phyloP scores from a whole-genome alignment of 2,888 invertebrate genomes.

The Orchesella flavescens region DNA sequence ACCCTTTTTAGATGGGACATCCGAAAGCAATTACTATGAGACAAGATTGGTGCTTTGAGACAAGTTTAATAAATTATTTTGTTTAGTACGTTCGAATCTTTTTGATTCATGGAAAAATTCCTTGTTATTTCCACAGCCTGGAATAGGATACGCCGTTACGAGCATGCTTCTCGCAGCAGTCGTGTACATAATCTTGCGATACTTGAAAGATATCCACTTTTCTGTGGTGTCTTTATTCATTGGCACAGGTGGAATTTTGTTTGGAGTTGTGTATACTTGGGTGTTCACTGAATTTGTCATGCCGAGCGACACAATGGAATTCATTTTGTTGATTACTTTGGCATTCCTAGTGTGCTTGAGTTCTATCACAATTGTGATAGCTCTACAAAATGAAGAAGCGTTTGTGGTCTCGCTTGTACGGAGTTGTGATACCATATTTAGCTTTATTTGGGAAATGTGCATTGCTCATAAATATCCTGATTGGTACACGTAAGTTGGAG shows the following conservation, averaged over 20 bases:
- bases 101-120: too few relatives aligned
- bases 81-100: too few relatives aligned
- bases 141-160: slow-evolving; percentile 1
- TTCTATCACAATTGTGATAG: slow-evolving; percentile 61
- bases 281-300: neutral
- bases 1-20: slow-evolving; percentile 30
- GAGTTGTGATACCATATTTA: slow-evolving; percentile 65
- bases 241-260: slow-evolving; percentile 25
- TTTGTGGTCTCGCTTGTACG: slow-evolving; percentile 66
- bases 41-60: too few relatives aligned
- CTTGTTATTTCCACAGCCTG: slow-evolving; percentile 25
- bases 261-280: slow-evolving; percentile 30
- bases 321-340: slow-evolving; percentile 11
- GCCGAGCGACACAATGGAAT: neutral
- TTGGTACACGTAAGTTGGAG: slow-evolving; percentile 49
- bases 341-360: slow-evolving; percentile 30
- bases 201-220: slow-evolving; percentile 52
- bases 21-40: neutral
- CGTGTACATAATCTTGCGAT: slow-evolving; percentile 47
- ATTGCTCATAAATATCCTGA: slow-evolving; percentile 59
- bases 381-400: slow-evolving; percentile 68
- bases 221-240: slow-evolving; percentile 49
- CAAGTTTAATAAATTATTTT: too few relatives aligned
- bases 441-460: slow-evolving; percentile 67
- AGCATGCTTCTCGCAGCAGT: slow-evolving; percentile 46